A percentile compares a stretch with the other conserved stretches of the same genome.
These are phyloP conservation scores for Thamnophis elegans DNA, from an alignment of 2,797 vertebrate genomes.

Conservation along the genomic window DNA sequence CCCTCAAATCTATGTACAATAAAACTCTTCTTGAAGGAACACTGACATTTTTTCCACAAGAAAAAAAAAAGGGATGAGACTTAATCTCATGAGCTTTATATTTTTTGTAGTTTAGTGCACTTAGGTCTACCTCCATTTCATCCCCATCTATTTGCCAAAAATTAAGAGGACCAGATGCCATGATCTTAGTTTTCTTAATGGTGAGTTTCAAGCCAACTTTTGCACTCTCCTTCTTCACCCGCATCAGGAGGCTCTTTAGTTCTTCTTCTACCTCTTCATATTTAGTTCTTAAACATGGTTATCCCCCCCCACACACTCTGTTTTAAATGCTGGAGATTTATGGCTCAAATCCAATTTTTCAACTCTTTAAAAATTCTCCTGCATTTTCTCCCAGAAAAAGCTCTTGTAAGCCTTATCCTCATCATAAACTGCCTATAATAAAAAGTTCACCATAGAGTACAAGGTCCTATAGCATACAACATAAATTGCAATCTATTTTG, in stretches of 20 bases:
- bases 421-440: background rate
- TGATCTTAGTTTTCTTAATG: too few species aligned
- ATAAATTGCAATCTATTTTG: conserved; percentile 4
- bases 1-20: background rate
- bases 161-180: too few species aligned
- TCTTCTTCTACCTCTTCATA: too few species aligned
- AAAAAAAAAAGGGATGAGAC: background rate
- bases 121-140: background rate
- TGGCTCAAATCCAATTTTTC: background rate
- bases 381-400: too few species aligned
- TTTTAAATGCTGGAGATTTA: background rate
- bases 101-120: background rate
- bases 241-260: too few species aligned
- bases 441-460: background rate
- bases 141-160: too few species aligned
- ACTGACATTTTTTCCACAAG: background rate
- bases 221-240: too few species aligned
- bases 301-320: background rate
- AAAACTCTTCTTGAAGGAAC: background rate
- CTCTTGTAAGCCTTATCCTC: background rate
- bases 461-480: background rate
- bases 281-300: background rate
- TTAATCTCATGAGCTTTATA: background rate
- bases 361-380: background rate
- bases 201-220: too few species aligned